Evolutionary conservation across 2,113 vertebrate species (phyloP).

Genomic region (rabbit (Oryctolagus cuniculus)): DNA sequence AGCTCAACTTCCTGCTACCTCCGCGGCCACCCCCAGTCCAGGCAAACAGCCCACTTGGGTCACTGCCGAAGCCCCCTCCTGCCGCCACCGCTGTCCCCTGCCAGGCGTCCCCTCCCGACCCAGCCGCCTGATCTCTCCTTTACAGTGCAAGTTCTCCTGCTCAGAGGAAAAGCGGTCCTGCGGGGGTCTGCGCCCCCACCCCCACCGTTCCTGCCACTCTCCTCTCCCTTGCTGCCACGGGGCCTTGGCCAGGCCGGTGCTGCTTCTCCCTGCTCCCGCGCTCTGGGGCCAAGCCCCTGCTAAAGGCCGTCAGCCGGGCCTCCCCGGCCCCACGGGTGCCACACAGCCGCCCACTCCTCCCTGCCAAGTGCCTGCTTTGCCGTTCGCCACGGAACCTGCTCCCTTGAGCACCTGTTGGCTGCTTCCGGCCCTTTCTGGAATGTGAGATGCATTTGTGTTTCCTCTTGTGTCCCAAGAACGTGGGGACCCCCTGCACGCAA

Average conservation of each 20-base stretch:
- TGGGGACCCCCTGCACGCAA: accelerated
- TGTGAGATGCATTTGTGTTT: accelerated
- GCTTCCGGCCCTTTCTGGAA: background rate
- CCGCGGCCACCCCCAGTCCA: background rate
- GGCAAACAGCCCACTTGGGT: background rate
- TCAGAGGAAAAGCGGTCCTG: background rate
- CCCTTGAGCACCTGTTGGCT: accelerated
- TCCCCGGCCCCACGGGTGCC: background rate
- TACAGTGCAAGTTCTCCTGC: background rate
- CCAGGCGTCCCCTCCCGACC: accelerated
- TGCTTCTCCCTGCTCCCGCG: background rate
- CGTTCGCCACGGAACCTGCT: background rate
- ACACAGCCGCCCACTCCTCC: background rate
- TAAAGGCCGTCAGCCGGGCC: background rate
- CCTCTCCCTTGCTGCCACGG: background rate
- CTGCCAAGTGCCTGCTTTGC: background rate
- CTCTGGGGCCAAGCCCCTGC: background rate
- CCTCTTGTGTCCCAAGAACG: background rate
- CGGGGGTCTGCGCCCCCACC: background rate
- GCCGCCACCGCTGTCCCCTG: background rate
- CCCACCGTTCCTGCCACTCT: too few species aligned
- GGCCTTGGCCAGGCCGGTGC: background rate
- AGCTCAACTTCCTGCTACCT: background rate
- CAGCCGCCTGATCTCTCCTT: background rate
- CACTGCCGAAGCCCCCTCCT: background rate